Percentiles rank a stretch among this genome's conserved stretches.
These are phyloP conservation scores for Myopa testacea DNA, from an alignment of 2,888 invertebrate genomes.

Conservation along the genomic window DNA sequence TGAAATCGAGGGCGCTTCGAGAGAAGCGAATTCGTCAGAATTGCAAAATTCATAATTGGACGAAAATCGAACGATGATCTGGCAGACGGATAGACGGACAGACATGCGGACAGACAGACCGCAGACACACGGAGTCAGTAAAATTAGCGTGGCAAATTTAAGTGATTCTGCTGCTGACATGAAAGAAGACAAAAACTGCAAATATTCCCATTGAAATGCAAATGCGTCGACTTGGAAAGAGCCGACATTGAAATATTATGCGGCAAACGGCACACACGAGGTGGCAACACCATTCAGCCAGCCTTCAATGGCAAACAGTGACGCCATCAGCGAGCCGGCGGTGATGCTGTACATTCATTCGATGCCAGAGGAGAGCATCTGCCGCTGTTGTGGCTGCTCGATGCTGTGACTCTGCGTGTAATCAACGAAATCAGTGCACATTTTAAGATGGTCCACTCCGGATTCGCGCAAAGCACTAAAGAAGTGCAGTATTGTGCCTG, in stretches of 20 bases:
- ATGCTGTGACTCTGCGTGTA: neutral
- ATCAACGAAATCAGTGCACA: slow-evolving; percentile 13
- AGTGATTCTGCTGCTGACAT: slow-evolving; percentile 15
- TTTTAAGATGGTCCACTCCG: neutral
- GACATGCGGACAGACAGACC: slow-evolving; percentile 23
- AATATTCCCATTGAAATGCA: no score
- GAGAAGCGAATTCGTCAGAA: neutral
- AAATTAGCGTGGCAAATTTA: neutral
- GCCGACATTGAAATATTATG: no score
- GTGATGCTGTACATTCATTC: neutral
- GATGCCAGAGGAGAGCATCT: neutral
- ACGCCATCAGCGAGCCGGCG: neutral
- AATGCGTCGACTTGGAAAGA: neutral
- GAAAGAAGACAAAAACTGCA: neutral
- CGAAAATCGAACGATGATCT: slow-evolving; percentile 8
- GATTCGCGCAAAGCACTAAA: no score
- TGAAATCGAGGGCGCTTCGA: neutral
- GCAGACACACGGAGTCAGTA: neutral
- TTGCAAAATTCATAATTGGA: slow-evolving; percentile 31
- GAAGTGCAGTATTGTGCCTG: no score
- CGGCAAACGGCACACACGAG: no score
- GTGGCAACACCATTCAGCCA: no score
- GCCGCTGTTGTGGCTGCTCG: neutral
- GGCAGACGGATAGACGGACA: slow-evolving; percentile 16
- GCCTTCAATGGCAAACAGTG: neutral